Conservation (phyloP, 2,888 invertebrate species). For the Pyralis farinalis region DNA sequence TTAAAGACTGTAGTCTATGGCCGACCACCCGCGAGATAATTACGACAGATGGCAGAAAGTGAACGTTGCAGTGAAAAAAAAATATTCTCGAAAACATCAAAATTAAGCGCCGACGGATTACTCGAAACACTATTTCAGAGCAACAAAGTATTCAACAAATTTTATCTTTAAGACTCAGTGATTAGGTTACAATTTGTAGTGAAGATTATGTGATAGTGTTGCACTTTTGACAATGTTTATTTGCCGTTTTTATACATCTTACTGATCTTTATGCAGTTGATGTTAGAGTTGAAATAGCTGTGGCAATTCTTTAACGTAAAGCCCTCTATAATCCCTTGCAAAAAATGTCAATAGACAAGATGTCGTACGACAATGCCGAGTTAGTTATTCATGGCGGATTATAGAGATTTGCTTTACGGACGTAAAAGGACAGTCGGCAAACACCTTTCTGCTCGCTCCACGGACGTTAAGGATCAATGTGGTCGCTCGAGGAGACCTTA, state of each 20-base stretch:
- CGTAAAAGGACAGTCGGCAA: conserved; percentile 10
- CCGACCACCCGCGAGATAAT: conserved; percentile 69
- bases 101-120: conserved; percentile 76
- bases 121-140: conserved; percentile 26
- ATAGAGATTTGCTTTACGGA: conserved; percentile 58
- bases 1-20: conserved; percentile 25
- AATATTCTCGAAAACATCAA: conserved; percentile 64
- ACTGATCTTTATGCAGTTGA: not conserved
- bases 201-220: conserved; percentile 1
- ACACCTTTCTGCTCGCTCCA: conserved; percentile 11
- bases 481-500: conserved; percentile 1
- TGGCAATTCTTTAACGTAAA: not conserved
- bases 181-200: conserved; percentile 1
- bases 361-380: conserved; percentile 68
- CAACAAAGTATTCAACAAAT: not conserved
- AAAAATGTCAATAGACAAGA: conserved; percentile 69
- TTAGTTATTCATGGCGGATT: conserved; percentile 78
- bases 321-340: not conserved
- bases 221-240: conserved; percentile 3
- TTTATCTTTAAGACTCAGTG: not conserved
- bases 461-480: not conserved
- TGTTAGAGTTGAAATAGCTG: conserved; percentile 3
- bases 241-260: not conserved
- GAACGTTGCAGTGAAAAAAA: conserved; percentile 53
- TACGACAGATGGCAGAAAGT: conserved; percentile 73